Evolutionary conservation across 2,888 invertebrate species (phyloP).

Genomic region (Encarsia formosa): DNA sequence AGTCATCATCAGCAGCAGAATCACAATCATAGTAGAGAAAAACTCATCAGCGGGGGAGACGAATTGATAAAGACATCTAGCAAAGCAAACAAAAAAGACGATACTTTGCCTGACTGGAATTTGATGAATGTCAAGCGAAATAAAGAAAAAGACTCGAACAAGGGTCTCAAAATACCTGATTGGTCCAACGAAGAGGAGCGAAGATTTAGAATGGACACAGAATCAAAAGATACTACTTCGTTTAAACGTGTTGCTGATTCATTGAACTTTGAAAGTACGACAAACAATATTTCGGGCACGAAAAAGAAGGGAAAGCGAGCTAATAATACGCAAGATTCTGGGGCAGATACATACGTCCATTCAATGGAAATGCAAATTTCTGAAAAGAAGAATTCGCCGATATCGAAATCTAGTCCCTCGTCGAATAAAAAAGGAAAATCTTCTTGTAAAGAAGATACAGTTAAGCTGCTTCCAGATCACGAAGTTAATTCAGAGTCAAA

Average conservation of each 20-base stretch:
- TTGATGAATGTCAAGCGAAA: conserved; percentile 41
- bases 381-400: conserved; percentile 17
- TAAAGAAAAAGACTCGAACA: conserved; percentile 40
- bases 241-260: conserved; percentile 33
- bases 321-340: conserved; percentile 25
- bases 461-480: conserved; percentile 45
- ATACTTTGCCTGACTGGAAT: conserved; percentile 40
- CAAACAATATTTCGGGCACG: conserved; percentile 7
- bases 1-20: conserved; percentile 5
- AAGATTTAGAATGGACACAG: conserved; percentile 41
- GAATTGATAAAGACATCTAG: conserved; percentile 40
- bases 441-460: conserved; percentile 35
- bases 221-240: conserved; percentile 37
- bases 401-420: conserved; percentile 39
- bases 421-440: conserved; percentile 38
- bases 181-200: conserved; percentile 46
- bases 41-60: conserved; percentile 27
- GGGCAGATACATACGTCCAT: neutral
- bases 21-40: conserved; percentile 25
- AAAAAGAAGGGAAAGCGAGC: conserved; percentile 30
- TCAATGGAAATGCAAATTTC: conserved; percentile 6
- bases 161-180: conserved; percentile 40
- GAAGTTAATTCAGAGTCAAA: conserved; percentile 43
- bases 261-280: conserved; percentile 24
- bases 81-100: conserved; percentile 36